Evolutionary conservation across 2,113 vertebrate genomes (phyloP).

Genomic region (Anser brachyrhynchus): DNA sequence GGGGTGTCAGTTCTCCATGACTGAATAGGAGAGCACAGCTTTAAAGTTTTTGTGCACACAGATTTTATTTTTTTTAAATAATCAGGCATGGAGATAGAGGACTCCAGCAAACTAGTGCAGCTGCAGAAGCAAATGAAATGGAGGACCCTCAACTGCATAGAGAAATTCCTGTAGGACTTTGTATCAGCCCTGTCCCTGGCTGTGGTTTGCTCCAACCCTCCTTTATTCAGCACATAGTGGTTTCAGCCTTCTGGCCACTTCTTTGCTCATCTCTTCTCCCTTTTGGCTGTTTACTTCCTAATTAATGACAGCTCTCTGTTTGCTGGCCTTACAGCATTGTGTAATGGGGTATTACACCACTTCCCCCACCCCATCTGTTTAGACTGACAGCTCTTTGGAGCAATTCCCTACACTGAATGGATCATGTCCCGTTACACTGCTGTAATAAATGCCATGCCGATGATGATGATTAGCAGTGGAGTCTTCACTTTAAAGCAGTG

Average conservation of each 20-base stretch:
- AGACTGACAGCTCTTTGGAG: conserved; percentile 4
- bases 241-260: not conserved
- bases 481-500: not conserved
- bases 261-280: not conserved
- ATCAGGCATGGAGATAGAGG: not conserved
- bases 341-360: not conserved
- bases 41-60: not conserved
- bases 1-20: not conserved
- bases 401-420: not conserved
- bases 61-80: not conserved
- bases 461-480: not conserved
- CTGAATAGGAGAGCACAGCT: not conserved
- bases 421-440: not conserved
- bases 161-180: not conserved
- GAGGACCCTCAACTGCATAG: not conserved
- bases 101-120: not conserved
- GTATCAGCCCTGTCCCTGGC: not conserved
- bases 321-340: not conserved
- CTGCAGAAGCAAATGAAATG: not conserved
- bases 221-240: not conserved
- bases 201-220: not conserved
- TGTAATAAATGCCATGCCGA: not conserved
- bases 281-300: not conserved
- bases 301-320: not conserved
- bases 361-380: not conserved